These are phyloP conservation scores for zebrafish (Danio rerio) DNA, from an alignment of 2,113 vertebrate genomes.

Conservation along the genomic window GRCz12tu NC_133192.1:900001-900500, in stretches of 20 bases:
- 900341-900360: constrained; percentile 97
- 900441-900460: constrained; percentile 98
- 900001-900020: background rate
- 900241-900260: constrained; percentile 89
- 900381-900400: constrained; percentile 92
- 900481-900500: constrained; percentile 91
- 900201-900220: constrained; percentile 95
- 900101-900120: constrained; percentile 99
- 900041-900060: background rate
- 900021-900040: background rate
- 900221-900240: constrained; percentile 92
- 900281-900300: constrained; percentile 94
- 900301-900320: constrained; percentile 98
- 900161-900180: constrained; percentile 98
- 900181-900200: constrained; percentile 93
- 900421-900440: constrained; percentile 98
- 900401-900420: constrained; percentile 95
- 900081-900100: constrained; percentile 76
- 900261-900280: constrained; percentile 96
- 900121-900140: constrained; percentile 96
- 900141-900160: constrained; percentile 97
- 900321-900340: constrained; percentile 93
- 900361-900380: constrained; percentile 97
- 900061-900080: background rate
- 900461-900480: constrained; percentile 95